phyloP scores from a whole-genome alignment of 2,888 invertebrate genomes.

The Drosophila mimica region DNA sequence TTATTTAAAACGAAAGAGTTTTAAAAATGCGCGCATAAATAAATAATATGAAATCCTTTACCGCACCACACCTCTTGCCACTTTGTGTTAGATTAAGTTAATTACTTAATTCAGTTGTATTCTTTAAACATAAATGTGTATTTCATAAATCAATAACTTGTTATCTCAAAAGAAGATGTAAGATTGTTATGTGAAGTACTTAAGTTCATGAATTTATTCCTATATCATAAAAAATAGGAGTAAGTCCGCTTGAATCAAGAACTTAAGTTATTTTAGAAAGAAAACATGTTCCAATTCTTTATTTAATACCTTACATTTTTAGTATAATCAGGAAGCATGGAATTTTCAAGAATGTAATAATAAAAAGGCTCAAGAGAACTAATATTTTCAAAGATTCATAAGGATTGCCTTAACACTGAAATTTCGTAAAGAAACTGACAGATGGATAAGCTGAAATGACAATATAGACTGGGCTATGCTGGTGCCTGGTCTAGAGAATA shows the following conservation, averaged over 20 bases:
- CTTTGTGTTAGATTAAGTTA: neutral
- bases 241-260: neutral
- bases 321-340: neutral
- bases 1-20: neutral
- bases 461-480: neutral
- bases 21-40: neutral
- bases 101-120: neutral
- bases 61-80: neutral
- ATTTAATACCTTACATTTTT: too few relatives aligned
- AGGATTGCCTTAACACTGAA: neutral
- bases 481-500: neutral
- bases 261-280: neutral
- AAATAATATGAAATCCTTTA: neutral
- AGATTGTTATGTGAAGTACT: neutral
- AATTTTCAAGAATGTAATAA: neutral
- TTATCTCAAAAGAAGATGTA: neutral
- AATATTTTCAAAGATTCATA: neutral
- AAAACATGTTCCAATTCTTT: neutral
- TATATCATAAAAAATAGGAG: fast-evolving
- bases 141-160: neutral
- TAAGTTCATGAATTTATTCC: neutral
- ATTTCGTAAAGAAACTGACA: neutral
- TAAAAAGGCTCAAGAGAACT: neutral
- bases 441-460: neutral
- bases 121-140: neutral